Conservation (phyloP, 2,797 vertebrate species). For the Bryconaethiops microstoma region DNA sequence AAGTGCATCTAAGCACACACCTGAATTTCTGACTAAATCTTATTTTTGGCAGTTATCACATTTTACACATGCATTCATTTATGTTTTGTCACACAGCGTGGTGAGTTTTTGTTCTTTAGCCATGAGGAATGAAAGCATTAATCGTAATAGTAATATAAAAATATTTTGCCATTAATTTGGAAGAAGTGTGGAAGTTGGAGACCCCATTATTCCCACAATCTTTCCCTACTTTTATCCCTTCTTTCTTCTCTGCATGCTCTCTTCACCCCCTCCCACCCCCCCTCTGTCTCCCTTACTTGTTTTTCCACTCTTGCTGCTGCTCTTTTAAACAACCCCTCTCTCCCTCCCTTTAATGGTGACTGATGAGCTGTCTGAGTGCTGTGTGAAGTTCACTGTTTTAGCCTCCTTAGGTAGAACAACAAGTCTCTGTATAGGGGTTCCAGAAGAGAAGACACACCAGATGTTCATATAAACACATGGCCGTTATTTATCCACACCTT, state of each 20-base stretch:
- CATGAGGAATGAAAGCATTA: background rate
- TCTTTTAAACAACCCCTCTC: conserved; percentile 25
- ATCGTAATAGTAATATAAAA: background rate
- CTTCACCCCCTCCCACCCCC: conserved; percentile 22
- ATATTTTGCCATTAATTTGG: background rate
- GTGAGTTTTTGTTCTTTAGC: background rate
- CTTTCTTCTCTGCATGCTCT: conserved; percentile 11
- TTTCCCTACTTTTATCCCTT: conserved; percentile 4
- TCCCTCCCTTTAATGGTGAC: conserved; percentile 40
- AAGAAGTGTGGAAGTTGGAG: background rate
- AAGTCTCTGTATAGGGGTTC: conserved; percentile 28
- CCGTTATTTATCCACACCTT: background rate
- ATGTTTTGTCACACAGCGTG: background rate
- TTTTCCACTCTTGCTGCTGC: conserved; percentile 7
- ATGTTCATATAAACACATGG: conserved; percentile 9
- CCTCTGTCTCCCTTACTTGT: conserved; percentile 22
- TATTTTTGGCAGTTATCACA: no score
- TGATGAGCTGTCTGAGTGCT: conserved; percentile 47
- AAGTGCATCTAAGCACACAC: no score
- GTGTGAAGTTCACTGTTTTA: conserved; percentile 40
- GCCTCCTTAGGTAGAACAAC: conserved; percentile 21
- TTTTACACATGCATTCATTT: background rate
- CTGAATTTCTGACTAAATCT: no score
- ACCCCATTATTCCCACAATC: background rate
- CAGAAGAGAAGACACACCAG: conserved; percentile 11